phyloP scores from a whole-genome alignment of 1,140 invertebrate genomes.

The Drosophila mayri region DNA sequence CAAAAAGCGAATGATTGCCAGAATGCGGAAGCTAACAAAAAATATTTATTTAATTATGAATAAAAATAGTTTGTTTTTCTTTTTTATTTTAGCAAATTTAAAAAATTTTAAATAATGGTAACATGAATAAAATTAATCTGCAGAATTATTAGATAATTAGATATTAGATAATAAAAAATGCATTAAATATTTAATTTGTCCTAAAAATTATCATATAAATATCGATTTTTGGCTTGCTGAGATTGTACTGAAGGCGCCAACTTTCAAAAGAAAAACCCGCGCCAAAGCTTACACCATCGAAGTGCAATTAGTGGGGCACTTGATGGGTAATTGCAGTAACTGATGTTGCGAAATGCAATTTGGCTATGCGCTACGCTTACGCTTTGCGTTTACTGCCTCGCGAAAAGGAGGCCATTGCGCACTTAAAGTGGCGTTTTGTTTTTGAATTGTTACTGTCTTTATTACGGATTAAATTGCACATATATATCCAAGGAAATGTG shows the following conservation, averaged over 20 bases:
- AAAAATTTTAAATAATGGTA: too few species aligned
- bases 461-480: conserved; percentile 54
- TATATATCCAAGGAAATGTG: conserved; percentile 6
- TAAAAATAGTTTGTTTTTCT: too few species aligned
- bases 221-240: too few species aligned
- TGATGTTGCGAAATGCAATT: conserved; percentile 55
- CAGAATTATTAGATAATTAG: too few species aligned
- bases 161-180: too few species aligned
- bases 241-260: neutral
- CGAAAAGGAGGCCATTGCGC: conserved; percentile 60
- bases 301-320: conserved; percentile 35
- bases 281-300: conserved; percentile 35
- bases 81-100: too few species aligned
- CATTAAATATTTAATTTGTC: too few species aligned
- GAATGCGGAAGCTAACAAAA: too few species aligned
- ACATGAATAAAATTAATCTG: too few species aligned
- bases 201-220: too few species aligned
- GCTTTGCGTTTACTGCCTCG: conserved; percentile 26
- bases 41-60: too few species aligned
- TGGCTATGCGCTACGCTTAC: conserved; percentile 54
- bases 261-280: neutral
- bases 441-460: conserved; percentile 31
- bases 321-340: conserved; percentile 34
- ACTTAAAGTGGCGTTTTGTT: conserved; percentile 35
- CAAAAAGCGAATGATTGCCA: too few species aligned